Evolutionary conservation across 2,113 vertebrate species (phyloP), one percentile per base, ranked within the genome.

Genomic region (Erythrocebus patas): DNA sequence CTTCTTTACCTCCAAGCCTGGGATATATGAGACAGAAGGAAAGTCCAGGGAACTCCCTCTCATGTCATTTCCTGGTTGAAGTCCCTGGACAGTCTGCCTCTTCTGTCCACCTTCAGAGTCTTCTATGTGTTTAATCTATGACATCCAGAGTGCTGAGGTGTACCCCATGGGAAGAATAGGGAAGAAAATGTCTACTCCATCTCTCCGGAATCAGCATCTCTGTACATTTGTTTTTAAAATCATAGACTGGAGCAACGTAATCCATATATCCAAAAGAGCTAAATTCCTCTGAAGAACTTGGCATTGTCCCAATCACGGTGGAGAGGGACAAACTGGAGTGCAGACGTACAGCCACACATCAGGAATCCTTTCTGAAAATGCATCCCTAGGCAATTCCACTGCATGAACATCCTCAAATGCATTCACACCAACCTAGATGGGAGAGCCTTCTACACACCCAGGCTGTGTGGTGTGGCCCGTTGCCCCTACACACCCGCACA

Each of bases 251-350:
- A 86, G 35, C 78, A 48, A 14, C 11, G 8, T 1, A 1, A 48
- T 0, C 27, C 20, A 6, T 18, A 8, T 2, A 4, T 79, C 59
- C 79, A 38, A 85, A 40, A 72, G 70, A 32, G 25, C 50, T 12
- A 30, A 30, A 12, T 25, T 13, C 11, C 12, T 50, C 79, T 55
- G 17, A 40, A 61, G 18, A 68, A 5, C 13, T 7, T 13, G 8
- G 0, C 3, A 7, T 2, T 1, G 13, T 7, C 2, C 0, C n/a
- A 10, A 3, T 25, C 35, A 18, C 3, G 18, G 20, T 52, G 1
- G n/a, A 55, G 48, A 66, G 32, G 40, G 30, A 40, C 11, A 2
- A 1, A 38, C 17, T 4, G 3, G 4, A 35, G 55, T 3, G 3
- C 38, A 43, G 22, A 11, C 2, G 0, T 43, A 75, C 72, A 23